These are phyloP conservation scores for Brachionus asplanchnoidis DNA, from an alignment of 1,140 invertebrate species.

Conservation along the genomic window DNA sequence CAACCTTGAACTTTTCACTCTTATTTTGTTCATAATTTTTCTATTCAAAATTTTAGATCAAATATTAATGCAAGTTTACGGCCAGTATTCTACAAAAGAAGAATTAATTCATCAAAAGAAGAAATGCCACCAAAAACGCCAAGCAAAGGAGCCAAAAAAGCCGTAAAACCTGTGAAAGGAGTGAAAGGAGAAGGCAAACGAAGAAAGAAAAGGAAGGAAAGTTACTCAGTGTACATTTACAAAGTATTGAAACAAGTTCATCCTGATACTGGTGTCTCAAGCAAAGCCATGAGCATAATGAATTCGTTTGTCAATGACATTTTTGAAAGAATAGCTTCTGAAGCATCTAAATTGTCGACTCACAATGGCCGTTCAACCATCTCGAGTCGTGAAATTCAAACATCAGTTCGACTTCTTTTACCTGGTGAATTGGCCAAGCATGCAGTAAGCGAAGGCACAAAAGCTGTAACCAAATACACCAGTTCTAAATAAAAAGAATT, in stretches of 20 bases:
- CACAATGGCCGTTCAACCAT: conserved; percentile 67
- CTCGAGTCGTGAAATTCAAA: conserved; percentile 64
- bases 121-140: background rate
- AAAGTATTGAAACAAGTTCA: conserved; percentile 56
- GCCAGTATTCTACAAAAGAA: too few relatives aligned
- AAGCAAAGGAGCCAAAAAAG: conserved; percentile 10
- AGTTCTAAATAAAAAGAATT: conserved; percentile 4
- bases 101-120: too few relatives aligned
- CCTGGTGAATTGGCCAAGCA: conserved; percentile 65
- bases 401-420: conserved; percentile 62
- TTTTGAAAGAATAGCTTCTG: conserved; percentile 66
- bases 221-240: background rate
- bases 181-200: conserved; percentile 4
- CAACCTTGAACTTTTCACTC: background rate
- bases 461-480: conserved; percentile 62
- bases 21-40: background rate
- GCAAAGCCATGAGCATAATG: conserved; percentile 65
- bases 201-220: background rate
- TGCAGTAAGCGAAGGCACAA: conserved; percentile 62
- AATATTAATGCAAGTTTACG: background rate
- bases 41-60: background rate
- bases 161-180: background rate
- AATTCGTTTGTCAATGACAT: conserved; percentile 67
- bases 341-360: conserved; percentile 66
- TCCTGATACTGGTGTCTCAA: conserved; percentile 59